These are phyloP conservation scores for Callocephalon fimbriatum DNA, from an alignment of 2,113 vertebrate genomes.

Conservation along the genomic window DNA sequence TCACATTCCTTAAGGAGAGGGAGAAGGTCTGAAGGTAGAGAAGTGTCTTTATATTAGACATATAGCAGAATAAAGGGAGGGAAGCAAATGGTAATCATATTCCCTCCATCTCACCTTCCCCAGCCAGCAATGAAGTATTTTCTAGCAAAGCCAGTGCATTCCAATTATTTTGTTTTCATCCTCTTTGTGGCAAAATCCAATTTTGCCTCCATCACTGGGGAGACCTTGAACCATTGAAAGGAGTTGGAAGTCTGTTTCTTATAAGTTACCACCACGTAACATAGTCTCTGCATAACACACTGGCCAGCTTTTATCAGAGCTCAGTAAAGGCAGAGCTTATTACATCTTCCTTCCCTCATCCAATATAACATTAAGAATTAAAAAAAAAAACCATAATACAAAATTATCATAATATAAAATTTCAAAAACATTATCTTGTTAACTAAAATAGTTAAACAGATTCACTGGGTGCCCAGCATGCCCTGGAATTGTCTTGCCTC, in stretches of 20 bases:
- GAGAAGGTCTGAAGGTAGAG: neutral
- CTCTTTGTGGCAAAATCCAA: neutral
- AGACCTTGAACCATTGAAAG: neutral
- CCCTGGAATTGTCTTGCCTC: neutral
- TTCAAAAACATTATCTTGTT: neutral
- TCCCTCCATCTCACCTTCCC: neutral
- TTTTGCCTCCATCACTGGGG: neutral
- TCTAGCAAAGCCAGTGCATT: neutral
- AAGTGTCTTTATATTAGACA: neutral
- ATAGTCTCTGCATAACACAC: neutral
- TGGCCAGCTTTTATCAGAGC: neutral
- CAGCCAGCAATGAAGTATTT: neutral
- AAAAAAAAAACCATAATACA: neutral
- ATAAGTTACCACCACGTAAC: neutral
- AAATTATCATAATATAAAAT: neutral
- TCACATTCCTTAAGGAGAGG: neutral
- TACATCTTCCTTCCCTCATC: neutral
- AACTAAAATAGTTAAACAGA: neutral
- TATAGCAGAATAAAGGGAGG: neutral
- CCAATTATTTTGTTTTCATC: neutral
- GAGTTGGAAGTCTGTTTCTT: neutral
- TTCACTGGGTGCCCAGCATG: neutral
- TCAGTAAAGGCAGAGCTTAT: neutral
- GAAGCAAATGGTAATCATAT: neutral
- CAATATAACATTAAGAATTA: neutral